Percentiles rank a stretch among this genome's conserved stretches.
Conservation (phyloP, 1,140 invertebrate species). For the Sminthurides bifidus region DNA sequence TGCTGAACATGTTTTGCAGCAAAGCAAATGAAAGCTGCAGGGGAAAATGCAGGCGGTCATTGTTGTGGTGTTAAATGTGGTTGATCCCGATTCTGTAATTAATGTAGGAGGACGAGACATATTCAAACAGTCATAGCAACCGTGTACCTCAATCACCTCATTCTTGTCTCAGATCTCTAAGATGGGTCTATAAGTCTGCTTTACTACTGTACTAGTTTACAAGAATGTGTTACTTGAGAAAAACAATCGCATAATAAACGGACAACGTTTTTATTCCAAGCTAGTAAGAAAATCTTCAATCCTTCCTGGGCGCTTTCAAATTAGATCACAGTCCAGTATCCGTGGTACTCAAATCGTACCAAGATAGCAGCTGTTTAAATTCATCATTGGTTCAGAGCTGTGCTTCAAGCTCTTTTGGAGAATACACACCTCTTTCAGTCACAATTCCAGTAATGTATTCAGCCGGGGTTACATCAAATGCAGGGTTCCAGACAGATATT, state of each 20-base stretch:
- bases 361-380: not conserved
- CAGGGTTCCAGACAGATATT: constrained; percentile 94
- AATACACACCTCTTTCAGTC: constrained; percentile 81
- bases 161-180: no score
- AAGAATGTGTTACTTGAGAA: not conserved
- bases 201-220: no score
- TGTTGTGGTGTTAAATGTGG: no score
- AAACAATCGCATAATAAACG: not conserved
- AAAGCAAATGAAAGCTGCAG: no score
- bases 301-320: not conserved
- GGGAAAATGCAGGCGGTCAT: no score
- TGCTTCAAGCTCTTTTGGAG: constrained; percentile 41
- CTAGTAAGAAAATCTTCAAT: not conserved
- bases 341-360: not conserved
- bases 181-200: no score
- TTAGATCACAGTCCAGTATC: not conserved
- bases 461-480: constrained; percentile 96
- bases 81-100: no score
- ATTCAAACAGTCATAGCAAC: no score
- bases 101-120: no score
- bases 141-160: no score
- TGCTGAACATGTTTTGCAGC: no score
- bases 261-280: no score
- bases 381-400: not conserved
- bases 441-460: constrained; percentile 84